Evolutionary conservation across 2,888 invertebrate genomes (phyloP).

Genomic region (Epinotia bilunana): DNA sequence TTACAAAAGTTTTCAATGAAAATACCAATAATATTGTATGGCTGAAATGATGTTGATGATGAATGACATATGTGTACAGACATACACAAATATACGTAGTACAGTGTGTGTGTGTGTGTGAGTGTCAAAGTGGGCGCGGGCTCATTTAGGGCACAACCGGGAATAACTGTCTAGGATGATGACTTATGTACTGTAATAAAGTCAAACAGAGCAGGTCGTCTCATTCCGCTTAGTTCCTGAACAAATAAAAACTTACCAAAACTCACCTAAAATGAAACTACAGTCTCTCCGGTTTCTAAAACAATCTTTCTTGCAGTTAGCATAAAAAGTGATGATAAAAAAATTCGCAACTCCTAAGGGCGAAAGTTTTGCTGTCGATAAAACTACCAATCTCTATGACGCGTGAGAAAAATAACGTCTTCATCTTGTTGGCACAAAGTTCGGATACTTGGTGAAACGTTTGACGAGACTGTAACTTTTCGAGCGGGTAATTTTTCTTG

Average conservation of each 20-base stretch:
- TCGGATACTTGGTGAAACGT: conserved; percentile 40
- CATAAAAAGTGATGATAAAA: conserved; percentile 42
- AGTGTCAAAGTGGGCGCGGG: too few species aligned
- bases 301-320: conserved; percentile 32
- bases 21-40: too few species aligned
- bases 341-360: conserved; percentile 37
- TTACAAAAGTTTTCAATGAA: too few species aligned
- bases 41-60: too few species aligned
- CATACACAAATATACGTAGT: too few species aligned
- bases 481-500: conserved; percentile 19
- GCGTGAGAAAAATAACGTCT: conserved; percentile 40
- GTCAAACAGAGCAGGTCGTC: neutral
- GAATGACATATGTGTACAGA: too few species aligned
- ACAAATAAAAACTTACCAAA: conserved; percentile 38
- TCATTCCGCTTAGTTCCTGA: conserved; percentile 24
- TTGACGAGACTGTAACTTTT: conserved; percentile 25
- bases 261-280: conserved; percentile 36
- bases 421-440: conserved; percentile 23
- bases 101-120: too few species aligned
- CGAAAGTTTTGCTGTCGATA: conserved; percentile 36
- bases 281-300: conserved; percentile 32
- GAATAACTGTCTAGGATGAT: too few species aligned
- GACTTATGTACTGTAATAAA: neutral
- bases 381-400: conserved; percentile 39
- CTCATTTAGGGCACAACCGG: too few species aligned